Evolutionary conservation across 2,888 invertebrate species (phyloP).

Genomic region (Tenthredo mesomela): DNA sequence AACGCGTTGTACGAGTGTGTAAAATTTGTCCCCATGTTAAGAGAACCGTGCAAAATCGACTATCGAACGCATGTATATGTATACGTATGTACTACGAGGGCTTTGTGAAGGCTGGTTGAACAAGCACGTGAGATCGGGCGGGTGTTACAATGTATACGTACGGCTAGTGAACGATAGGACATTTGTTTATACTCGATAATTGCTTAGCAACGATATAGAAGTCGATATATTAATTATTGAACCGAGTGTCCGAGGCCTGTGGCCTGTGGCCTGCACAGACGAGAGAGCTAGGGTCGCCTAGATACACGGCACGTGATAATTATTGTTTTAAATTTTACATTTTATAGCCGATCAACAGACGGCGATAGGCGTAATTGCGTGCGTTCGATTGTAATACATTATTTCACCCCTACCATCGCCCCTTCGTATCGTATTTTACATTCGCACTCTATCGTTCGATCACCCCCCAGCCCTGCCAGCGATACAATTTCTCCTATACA

Average conservation of each 20-base stretch:
- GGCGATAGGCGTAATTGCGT: conserved; percentile 70
- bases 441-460: conserved; percentile 65
- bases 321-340: conserved; percentile 68
- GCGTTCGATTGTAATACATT: conserved; percentile 69
- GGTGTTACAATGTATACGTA: conserved; percentile 28
- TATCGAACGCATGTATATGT: conserved; percentile 11
- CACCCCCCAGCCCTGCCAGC: conserved; percentile 57
- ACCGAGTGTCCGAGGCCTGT: conserved; percentile 58
- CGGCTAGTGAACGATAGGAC: conserved; percentile 47
- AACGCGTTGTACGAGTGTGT: neutral
- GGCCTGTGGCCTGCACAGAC: conserved; percentile 58
- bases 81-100: neutral
- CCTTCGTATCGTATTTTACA: conserved; percentile 59
- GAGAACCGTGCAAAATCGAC: conserved; percentile 14
- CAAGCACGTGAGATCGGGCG: conserved; percentile 17
- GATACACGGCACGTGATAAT: conserved; percentile 70
- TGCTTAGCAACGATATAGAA: conserved; percentile 72
- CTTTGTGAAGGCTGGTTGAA: neutral
- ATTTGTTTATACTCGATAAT: conserved; percentile 69
- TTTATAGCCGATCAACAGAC: conserved; percentile 67
- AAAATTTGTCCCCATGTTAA: neutral
- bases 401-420: conserved; percentile 55
- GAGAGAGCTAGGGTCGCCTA: conserved; percentile 60
- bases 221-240: conserved; percentile 73
- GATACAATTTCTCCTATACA: conserved; percentile 41